Evolutionary conservation across 2,797 vertebrate genomes (phyloP).

Genomic region (Phrynocephalus forsythii): DNA sequence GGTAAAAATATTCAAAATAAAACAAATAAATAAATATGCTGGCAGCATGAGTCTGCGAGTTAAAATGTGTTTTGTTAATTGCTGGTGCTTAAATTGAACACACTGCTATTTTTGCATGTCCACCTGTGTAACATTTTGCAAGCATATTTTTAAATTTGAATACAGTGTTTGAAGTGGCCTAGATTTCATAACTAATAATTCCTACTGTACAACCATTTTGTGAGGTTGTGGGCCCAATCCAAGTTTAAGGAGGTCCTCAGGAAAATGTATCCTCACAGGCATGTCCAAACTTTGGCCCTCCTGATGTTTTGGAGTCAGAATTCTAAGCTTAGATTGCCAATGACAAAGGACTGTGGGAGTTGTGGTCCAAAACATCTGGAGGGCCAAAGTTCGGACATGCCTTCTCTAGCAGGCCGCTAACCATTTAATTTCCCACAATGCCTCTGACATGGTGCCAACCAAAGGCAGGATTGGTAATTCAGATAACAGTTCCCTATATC

Average conservation of each 20-base stretch:
- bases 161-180: not conserved
- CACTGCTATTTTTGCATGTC: not conserved
- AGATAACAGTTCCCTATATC: not conserved
- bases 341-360: too few relatives aligned
- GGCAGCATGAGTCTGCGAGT: not conserved
- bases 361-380: too few relatives aligned
- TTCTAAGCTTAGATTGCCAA: too few relatives aligned
- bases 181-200: not conserved
- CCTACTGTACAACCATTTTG: too few relatives aligned
- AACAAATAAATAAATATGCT: too few relatives aligned
- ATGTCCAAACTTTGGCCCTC: too few relatives aligned
- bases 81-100: not conserved
- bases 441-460: not conserved
- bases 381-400: too few relatives aligned
- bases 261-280: not conserved
- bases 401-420: not conserved
- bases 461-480: not conserved
- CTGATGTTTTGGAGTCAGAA: too few relatives aligned
- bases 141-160: not conserved
- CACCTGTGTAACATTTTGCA: not conserved
- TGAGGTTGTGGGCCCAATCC: not conserved
- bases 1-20: too few relatives aligned
- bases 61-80: not conserved
- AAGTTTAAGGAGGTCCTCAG: not conserved
- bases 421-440: not conserved